These are phyloP conservation scores for Luffia ferchaultella DNA, from an alignment of 2,888 invertebrate species.

Conservation along the genomic window DNA sequence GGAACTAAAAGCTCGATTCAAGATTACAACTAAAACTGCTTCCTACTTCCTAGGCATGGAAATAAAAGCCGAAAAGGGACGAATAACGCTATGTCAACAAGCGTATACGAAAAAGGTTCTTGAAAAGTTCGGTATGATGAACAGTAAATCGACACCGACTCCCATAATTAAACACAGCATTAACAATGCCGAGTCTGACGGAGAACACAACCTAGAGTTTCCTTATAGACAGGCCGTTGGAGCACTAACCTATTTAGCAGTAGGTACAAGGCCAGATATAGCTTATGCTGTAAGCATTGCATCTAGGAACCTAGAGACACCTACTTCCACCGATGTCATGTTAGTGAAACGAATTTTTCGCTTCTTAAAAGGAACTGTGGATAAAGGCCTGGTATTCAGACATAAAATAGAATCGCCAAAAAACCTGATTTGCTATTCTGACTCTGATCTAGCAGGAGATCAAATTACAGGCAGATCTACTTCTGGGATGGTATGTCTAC, in stretches of 20 bases:
- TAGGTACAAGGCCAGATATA: not conserved
- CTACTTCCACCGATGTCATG: not conserved
- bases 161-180: not conserved
- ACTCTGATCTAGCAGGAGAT: slow-evolving; percentile 1
- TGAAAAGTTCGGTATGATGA: not conserved
- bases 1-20: not conserved
- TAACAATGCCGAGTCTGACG: not conserved
- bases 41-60: slow-evolving; percentile 1
- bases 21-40: not conserved
- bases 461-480: not conserved
- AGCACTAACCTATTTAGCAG: not conserved
- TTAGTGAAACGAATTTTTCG: slow-evolving; percentile 1
- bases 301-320: not conserved
- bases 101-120: not conserved
- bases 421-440: not conserved
- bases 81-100: not conserved
- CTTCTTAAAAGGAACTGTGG: not conserved
- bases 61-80: not conserved
- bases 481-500: not conserved
- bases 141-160: not conserved
- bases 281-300: slow-evolving; percentile 1
- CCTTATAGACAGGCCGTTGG: not conserved
- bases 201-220: not conserved
- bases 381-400: not conserved
- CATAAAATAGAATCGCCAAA: no score